Percentiles rank a stretch among this genome's conserved stretches.
phyloP scores from a whole-genome alignment of 2,797 vertebrate species.

The Masticophis lateralis region DNA sequence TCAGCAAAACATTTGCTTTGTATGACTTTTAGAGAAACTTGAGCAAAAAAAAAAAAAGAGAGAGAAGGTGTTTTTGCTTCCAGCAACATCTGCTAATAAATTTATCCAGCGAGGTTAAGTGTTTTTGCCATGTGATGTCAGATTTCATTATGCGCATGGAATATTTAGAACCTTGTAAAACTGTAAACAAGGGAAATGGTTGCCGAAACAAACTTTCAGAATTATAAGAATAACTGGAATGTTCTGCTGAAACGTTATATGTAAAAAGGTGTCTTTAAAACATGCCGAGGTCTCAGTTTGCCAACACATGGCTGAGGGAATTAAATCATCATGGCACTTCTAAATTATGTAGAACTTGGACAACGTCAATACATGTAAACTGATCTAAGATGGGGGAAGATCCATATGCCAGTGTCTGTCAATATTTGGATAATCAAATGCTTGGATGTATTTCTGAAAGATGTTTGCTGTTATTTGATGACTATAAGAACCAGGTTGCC shows the following conservation, averaged over 20 bases:
- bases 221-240: constrained; percentile 61
- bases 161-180: constrained; percentile 72
- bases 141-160: constrained; percentile 70
- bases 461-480: background rate
- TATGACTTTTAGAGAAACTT: constrained; percentile 62
- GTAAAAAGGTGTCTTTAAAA: constrained; percentile 47
- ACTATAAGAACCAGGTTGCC: background rate
- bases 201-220: constrained; percentile 65
- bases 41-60: constrained; percentile 38
- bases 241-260: constrained; percentile 43
- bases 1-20: constrained; percentile 65
- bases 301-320: background rate
- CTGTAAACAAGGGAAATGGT: constrained; percentile 75
- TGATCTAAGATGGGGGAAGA: background rate
- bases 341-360: background rate
- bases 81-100: constrained; percentile 68
- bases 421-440: background rate
- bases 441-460: background rate
- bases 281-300: constrained; percentile 8
- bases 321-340: background rate
- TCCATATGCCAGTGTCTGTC: background rate
- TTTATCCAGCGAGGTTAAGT: constrained; percentile 61
- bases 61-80: constrained; percentile 57
- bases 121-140: constrained; percentile 71
- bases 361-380: background rate